Base-by-base conservation (phyloP, 1,140 invertebrate genomes). In the Amphibalanus amphitrite region DNA sequence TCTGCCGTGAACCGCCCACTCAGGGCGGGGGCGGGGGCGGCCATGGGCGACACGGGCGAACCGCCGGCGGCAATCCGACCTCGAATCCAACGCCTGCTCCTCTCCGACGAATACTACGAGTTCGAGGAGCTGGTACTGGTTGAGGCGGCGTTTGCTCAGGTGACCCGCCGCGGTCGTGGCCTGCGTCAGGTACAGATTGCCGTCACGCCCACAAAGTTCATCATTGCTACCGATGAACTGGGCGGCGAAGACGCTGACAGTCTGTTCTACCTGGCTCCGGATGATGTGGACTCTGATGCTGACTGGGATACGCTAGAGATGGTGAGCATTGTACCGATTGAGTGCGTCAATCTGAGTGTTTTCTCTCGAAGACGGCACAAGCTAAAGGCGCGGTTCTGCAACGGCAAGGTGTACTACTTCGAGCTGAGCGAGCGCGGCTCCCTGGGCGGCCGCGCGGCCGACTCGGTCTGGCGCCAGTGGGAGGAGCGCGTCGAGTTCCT, bases 121-220 rank as follows among this genome's bases (percentile, higher is more conserved):
- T 83, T 85, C 69, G 80, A 82, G 47, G 85, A 86, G 38, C 80
- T 77, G 70, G 80, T 87, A 38, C 75, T 87, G 70, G 79, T 87
- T 30, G 85, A 87, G 76, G 86, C 84, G 70, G 82, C 83, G 4
- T 87, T 87, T 76, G 83, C 82, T 15, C 83, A 87, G 77, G 86
- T 84, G 0, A 85, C 83, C 6, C 80, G 83, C 72, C 79, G 83
- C 65, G 86, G 86, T 30, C 78, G 76, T 71, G 84, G 84, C 26
- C 71, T 86, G 23, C 77, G 83, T 47, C 82, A 85, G 78, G 83
- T 86, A 1, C 78, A 84, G 71, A 77, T 86, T n/a, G 83, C 81
- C 33, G 79, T 87, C 71, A 86, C 85, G 6, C 80, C 82, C 15
- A 81, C 80, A 20, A 85, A 81, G 76, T 77, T 86, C 70, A 80